Percentiles rank a stretch among this genome's conserved stretches.
phyloP scores from a whole-genome alignment of 2,113 vertebrate genomes.

The Megaleporinus macrocephalus region DNA sequence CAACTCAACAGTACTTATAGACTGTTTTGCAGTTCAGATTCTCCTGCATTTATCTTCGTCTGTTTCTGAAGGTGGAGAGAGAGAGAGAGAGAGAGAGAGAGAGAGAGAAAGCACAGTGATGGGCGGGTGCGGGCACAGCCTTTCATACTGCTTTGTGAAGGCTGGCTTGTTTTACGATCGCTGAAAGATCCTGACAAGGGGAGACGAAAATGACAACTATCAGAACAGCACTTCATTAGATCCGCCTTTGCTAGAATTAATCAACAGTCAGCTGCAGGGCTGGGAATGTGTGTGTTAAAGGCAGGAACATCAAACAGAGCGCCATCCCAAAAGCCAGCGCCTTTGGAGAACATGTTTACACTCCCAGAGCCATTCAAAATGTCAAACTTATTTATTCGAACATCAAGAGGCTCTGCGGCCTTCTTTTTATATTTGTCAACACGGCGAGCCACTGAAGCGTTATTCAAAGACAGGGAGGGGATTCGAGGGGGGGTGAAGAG shows the following conservation, averaged over 20 bases:
- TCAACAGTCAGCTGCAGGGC: conserved; percentile 27
- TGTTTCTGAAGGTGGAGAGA: not conserved
- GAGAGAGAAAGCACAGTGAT: not conserved
- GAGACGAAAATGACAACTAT: conserved; percentile 47
- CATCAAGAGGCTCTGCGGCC: conserved; percentile 49
- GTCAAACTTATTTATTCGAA: conserved; percentile 63
- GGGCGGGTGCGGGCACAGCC: not conserved
- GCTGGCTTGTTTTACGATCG: conserved; percentile 45
- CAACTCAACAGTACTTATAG: not conserved
- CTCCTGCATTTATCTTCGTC: conserved; percentile 31
- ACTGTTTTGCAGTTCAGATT: not conserved
- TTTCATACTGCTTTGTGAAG: conserved; percentile 42
- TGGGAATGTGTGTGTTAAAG: conserved; percentile 39
- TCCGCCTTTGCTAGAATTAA: conserved; percentile 47
- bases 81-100: not conserved
- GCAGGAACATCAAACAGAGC: conserved; percentile 47
- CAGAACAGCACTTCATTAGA: conserved; percentile 54
- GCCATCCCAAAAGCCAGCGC: conserved; percentile 35
- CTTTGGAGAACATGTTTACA: conserved; percentile 57
- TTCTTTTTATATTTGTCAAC: conserved; percentile 54
- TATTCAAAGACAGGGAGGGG: conserved; percentile 37
- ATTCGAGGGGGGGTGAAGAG: conserved; percentile 5
- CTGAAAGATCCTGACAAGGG: conserved; percentile 39
- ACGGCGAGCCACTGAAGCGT: conserved; percentile 49
- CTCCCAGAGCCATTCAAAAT: conserved; percentile 57